phyloP scores from a whole-genome alignment of 2,888 invertebrate species.

The Thecocarcelia acutangulata region DNA sequence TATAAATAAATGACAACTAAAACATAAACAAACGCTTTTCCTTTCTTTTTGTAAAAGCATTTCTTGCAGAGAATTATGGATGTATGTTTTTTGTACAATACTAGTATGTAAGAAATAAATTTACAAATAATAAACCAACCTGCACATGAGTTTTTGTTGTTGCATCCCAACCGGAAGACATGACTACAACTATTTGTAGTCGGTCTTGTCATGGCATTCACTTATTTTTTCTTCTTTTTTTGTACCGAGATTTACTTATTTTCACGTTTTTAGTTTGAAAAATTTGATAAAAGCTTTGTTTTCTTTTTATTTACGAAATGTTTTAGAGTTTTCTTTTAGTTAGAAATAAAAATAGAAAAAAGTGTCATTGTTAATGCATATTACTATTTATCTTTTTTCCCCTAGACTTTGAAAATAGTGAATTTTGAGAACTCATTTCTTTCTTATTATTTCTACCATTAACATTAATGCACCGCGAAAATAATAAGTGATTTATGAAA shows the following conservation, averaged over 20 bases:
- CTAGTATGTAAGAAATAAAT: too few relatives aligned
- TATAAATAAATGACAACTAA: constrained; percentile 51
- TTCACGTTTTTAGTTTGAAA: constrained; percentile 4
- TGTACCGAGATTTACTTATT: neutral
- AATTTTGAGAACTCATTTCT: constrained; percentile 8
- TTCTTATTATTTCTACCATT: constrained; percentile 24
- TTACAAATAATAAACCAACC: constrained; percentile 14
- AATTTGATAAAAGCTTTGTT: constrained; percentile 30
- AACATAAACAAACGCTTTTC: constrained; percentile 38
- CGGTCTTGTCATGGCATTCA: constrained; percentile 37
- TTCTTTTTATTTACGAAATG: constrained; percentile 22
- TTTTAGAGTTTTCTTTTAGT: neutral
- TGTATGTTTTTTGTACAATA: too few relatives aligned
- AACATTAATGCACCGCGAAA: constrained; percentile 24
- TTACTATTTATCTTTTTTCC: neutral
- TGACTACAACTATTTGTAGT: constrained; percentile 11
- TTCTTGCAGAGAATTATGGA: constrained; percentile 10
- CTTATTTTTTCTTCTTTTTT: constrained; percentile 24
- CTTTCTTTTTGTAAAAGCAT: constrained; percentile 19
- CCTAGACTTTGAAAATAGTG: neutral
- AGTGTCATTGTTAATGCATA: constrained; percentile 13
- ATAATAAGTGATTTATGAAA: constrained; percentile 1
- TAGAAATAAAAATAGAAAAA: constrained; percentile 1
- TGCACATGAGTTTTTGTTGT: constrained; percentile 20
- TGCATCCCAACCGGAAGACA: constrained; percentile 53